Evolutionary conservation across 2,888 invertebrate genomes (phyloP).

Genomic region (Aplocera efformata): DNA sequence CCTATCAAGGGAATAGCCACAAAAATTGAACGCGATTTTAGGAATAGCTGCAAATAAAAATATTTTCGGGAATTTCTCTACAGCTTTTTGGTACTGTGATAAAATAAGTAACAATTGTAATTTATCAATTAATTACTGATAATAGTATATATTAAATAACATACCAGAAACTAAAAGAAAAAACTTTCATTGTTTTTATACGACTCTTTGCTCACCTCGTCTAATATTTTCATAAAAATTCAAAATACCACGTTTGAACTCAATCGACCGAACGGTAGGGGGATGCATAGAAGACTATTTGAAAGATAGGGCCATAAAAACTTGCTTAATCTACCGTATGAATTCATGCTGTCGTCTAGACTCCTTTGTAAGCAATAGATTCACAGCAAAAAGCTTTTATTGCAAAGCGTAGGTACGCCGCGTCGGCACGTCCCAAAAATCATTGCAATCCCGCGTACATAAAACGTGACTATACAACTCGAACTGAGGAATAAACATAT

Average conservation of each 20-base stretch:
- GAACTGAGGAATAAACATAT: slow-evolving; percentile 55
- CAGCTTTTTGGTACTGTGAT: slow-evolving; percentile 10
- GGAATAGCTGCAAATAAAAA: slow-evolving; percentile 17
- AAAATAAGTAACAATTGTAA: neutral
- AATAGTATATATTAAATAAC: too few relatives aligned
- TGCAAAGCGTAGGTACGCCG: slow-evolving; percentile 45
- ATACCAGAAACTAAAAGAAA: too few relatives aligned
- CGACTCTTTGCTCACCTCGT: too few relatives aligned
- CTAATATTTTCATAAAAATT: too few relatives aligned
- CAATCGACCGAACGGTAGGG: too few relatives aligned
- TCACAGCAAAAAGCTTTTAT: slow-evolving; percentile 49
- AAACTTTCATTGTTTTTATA: too few relatives aligned
- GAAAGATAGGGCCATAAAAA: too few relatives aligned
- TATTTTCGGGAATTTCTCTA: slow-evolving; percentile 10
- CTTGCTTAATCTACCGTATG: too few relatives aligned
- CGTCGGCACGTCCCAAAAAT: slow-evolving; percentile 54
- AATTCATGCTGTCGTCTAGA: slow-evolving; percentile 42
- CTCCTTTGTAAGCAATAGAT: slow-evolving; percentile 44
- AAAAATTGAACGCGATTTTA: slow-evolving; percentile 24
- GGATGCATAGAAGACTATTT: too few relatives aligned
- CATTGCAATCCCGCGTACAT: slow-evolving; percentile 60
- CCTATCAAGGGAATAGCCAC: slow-evolving; percentile 23
- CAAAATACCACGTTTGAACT: too few relatives aligned
- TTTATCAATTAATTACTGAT: too few relatives aligned
- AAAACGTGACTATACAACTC: slow-evolving; percentile 69